Conservation (phyloP, 2,888 invertebrate species). For the Marronus borbonicus region DNA sequence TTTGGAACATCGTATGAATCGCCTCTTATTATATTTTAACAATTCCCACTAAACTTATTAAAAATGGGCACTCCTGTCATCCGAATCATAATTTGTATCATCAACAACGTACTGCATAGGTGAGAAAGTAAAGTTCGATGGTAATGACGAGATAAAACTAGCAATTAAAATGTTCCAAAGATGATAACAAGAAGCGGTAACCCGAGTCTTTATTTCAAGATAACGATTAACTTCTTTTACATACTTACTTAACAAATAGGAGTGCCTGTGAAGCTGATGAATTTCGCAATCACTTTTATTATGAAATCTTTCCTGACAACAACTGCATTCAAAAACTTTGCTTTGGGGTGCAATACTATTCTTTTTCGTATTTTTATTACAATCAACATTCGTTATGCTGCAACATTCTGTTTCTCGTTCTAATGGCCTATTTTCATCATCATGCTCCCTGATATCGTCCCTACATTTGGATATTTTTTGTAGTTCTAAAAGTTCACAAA, state of each 20-base stretch:
- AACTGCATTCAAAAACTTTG: conserved; percentile 64
- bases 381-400: conserved; percentile 48
- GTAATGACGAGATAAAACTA: no score
- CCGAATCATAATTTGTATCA: no score
- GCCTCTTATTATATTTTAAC: no score
- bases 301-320: conserved; percentile 67
- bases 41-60: no score
- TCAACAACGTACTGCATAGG: no score
- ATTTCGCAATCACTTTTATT: conserved; percentile 65
- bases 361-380: not conserved
- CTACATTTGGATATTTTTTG: conserved; percentile 55
- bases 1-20: no score
- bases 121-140: no score
- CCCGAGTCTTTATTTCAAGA: not conserved
- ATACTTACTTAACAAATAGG: conserved; percentile 67
- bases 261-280: conserved; percentile 68
- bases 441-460: conserved; percentile 61
- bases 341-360: not conserved
- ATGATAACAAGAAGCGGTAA: no score
- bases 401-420: conserved; percentile 61
- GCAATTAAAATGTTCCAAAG: no score
- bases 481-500: conserved; percentile 25
- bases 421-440: conserved; percentile 46
- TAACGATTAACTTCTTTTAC: not conserved
- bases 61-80: no score